Conservation (phyloP, 2,888 invertebrate species). For the Megaustenia siamemsis region DNA sequence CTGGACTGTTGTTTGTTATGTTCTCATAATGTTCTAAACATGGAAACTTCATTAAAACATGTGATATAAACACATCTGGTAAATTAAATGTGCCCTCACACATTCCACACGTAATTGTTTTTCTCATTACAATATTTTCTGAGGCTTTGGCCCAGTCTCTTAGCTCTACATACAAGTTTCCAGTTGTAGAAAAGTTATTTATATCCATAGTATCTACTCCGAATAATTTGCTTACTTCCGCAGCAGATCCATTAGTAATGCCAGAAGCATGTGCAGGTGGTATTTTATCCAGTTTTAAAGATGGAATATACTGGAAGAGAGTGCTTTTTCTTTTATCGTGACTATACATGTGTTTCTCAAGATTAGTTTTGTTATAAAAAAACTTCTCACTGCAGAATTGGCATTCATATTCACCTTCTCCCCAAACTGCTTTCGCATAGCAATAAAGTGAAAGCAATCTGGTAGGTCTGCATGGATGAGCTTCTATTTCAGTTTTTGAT, state of each 20-base stretch:
- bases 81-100: background rate
- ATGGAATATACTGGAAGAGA: background rate
- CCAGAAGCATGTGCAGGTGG: background rate
- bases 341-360: background rate
- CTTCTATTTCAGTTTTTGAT: background rate
- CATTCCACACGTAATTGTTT: background rate
- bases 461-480: background rate
- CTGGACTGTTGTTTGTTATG: background rate
- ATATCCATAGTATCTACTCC: background rate
- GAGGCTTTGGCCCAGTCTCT: background rate
- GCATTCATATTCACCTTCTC: background rate
- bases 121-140: no score
- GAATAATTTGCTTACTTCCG: background rate
- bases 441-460: background rate
- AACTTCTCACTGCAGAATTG: no score
- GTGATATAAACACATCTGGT: background rate
- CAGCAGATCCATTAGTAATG: background rate
- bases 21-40: slow-evolving; percentile 5
- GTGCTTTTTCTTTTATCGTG: slow-evolving; percentile 3
- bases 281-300: background rate
- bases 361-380: background rate
- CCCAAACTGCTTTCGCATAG: slow-evolving; percentile 8
- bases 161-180: background rate
- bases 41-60: background rate
- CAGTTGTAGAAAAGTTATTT: no score